These are phyloP conservation scores for Planococcus citri DNA, from an alignment of 1,140 invertebrate species.

Conservation along the genomic window DNA sequence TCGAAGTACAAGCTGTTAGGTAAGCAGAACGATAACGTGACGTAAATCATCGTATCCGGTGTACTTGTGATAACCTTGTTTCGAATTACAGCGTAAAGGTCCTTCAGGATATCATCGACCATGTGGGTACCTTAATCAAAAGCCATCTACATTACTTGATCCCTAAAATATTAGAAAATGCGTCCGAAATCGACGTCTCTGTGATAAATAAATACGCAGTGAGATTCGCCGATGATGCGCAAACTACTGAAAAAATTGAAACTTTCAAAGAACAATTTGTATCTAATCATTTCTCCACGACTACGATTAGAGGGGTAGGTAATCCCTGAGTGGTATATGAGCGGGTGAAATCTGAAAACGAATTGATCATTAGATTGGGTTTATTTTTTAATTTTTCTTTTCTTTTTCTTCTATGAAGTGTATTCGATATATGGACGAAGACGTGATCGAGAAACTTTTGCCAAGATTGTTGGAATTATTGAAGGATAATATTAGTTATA, in stretches of 20 bases:
- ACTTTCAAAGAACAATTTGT: conserved; percentile 58
- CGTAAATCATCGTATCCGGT: too few relatives aligned
- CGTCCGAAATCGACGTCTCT: conserved; percentile 55
- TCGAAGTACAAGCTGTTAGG: conserved; percentile 61
- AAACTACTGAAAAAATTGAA: conserved; percentile 41
- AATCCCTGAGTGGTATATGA: too few relatives aligned
- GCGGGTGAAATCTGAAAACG: too few relatives aligned
- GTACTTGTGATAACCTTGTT: neutral
- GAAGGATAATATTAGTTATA: conserved; percentile 62
- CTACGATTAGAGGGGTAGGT: conserved; percentile 53
- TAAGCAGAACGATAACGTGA: conserved; percentile 30
- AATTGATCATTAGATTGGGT: too few relatives aligned
- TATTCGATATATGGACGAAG: conserved; percentile 65
- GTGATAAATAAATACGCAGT: conserved; percentile 39
- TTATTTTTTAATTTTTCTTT: conserved; percentile 1
- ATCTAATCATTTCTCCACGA: conserved; percentile 71
- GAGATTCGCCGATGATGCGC: conserved; percentile 34
- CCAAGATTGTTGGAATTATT: conserved; percentile 69
- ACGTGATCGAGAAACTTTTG: conserved; percentile 60
- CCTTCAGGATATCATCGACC: conserved; percentile 4
- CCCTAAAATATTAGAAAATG: conserved; percentile 42
- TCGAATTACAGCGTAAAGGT: neutral
- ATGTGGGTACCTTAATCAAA: neutral
- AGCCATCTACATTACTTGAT: neutral
- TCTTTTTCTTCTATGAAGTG: too few relatives aligned